Evolutionary conservation across 2,888 invertebrate species (phyloP), one percentile per base, ranked within the genome.

Genomic region (Erpobdella octoculata): DNA sequence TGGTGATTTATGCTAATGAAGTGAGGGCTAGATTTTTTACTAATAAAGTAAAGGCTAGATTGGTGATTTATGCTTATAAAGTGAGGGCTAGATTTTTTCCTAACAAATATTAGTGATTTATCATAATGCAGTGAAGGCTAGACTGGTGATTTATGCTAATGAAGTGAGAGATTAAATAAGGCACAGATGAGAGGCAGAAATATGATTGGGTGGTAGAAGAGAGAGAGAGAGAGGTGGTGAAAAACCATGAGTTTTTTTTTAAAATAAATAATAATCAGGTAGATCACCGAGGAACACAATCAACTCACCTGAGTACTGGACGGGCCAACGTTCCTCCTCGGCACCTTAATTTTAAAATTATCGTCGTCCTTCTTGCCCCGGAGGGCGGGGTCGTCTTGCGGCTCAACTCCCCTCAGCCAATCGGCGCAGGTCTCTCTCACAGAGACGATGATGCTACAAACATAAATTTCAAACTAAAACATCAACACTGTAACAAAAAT

Each of bases 341-440:
- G 93, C 72, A 94, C 91, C 37, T 92, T 91, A 79, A 96, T 91
- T 76, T 90, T 91, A 85, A 92, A 93, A 9, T 71, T 92, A 18
- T 82, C 82, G 72, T 80, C 93, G 83, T 95, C 94, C 82, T 95
- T 95, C 85, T 93, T 94, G 0, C 94, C 94, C 77, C 91, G 90
- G 25, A 92, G 85, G 1, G 91, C 92, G 0, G 94, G 95, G 84
- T 96, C 95, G 78, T 92, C 91, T 18, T 89, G 87, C 0, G 94
- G 93, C 81, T 95, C 93, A 70, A 90, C 89, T 18, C 93, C 94
- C 76, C 91, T 88, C 78, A 91, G 89, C 93, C 94, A 95, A 85
- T 98, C 97, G 0, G 93, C 94, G 81, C 94, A 93, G 0, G 95
- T 96, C 85, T 97, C 96, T 18, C 97, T 88, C 4, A 98, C 94